Percentiles rank a stretch among this genome's conserved stretches.
phyloP scores from a whole-genome alignment of 2,797 vertebrate species.

The Anabas testudineus region DNA sequence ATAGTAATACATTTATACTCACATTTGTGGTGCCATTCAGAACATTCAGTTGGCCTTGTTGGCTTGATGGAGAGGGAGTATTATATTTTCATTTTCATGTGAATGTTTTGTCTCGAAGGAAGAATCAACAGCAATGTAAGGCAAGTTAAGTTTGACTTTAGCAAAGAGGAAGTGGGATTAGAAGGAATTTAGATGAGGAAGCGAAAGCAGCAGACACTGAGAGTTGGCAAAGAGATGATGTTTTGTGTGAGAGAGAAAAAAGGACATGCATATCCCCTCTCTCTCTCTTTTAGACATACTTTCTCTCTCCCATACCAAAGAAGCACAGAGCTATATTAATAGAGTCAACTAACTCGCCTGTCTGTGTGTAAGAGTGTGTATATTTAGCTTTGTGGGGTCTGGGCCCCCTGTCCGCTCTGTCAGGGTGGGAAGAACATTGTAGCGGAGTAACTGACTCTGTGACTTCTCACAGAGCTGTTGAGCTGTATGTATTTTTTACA shows the following conservation, averaged over 20 bases:
- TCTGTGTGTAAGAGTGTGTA: slow-evolving; percentile 70
- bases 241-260: slow-evolving; percentile 25
- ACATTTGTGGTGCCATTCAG: too few relatives aligned
- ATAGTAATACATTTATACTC: too few relatives aligned
- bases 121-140: not conserved
- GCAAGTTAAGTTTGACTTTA: not conserved
- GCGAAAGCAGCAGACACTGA: slow-evolving; percentile 48
- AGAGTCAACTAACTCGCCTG: slow-evolving; percentile 54
- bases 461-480: slow-evolving; percentile 1
- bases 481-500: slow-evolving; percentile 14
- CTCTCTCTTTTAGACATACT: slow-evolving; percentile 35
- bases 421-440: slow-evolving; percentile 69
- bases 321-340: slow-evolving; percentile 79
- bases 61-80: too few relatives aligned
- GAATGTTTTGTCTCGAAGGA: not conserved
- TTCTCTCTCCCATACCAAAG: slow-evolving; percentile 59
- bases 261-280: not conserved
- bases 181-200: slow-evolving; percentile 46
- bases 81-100: too few relatives aligned
- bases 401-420: slow-evolving; percentile 55
- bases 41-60: too few relatives aligned
- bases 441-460: slow-evolving; percentile 51
- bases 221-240: slow-evolving; percentile 11
- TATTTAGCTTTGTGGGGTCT: slow-evolving; percentile 82
- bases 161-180: slow-evolving; percentile 48